A percentile compares a stretch with the other conserved stretches of the same genome.
These are phyloP conservation scores for Amazona guildingii DNA, from an alignment of 2,113 vertebrate species.

Conservation along the genomic window DNA sequence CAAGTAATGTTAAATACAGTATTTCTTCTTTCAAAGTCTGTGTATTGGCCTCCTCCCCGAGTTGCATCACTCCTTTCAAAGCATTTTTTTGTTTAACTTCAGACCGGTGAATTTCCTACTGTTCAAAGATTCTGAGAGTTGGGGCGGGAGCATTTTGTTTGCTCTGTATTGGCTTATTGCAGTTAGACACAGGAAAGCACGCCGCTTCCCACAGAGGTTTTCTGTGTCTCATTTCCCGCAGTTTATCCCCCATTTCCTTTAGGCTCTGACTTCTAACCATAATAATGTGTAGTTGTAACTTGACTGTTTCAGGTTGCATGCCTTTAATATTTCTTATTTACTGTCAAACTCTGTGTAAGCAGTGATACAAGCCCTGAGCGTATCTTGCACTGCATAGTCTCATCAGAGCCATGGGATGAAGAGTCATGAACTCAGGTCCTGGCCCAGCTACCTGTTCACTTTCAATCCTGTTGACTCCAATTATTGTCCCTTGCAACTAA, in stretches of 20 bases:
- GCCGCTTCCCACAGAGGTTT: not conserved
- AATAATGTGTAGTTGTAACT: not conserved
- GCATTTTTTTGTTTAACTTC: not conserved
- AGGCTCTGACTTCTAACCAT: not conserved
- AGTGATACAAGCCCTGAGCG: not conserved
- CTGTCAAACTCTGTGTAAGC: not conserved
- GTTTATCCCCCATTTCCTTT: not conserved
- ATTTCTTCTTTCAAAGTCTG: not conserved
- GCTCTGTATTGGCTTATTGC: not conserved
- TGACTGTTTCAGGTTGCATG: not conserved
- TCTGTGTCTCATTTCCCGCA: not conserved
- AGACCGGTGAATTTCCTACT: not conserved
- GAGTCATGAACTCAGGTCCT: not conserved
- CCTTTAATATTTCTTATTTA: not conserved
- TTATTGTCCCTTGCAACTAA: not conserved
- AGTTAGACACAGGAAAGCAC: not conserved
- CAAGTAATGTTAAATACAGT: not conserved
- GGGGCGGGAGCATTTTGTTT: not conserved
- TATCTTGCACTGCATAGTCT: not conserved
- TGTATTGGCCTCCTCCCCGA: not conserved
- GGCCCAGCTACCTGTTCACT: not conserved
- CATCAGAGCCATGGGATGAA: not conserved
- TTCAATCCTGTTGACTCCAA: fast-evolving
- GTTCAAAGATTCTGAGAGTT: not conserved
- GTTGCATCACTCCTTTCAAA: not conserved